These are phyloP conservation scores for Ophthalmolycus amberensis DNA, from an alignment of 2,113 vertebrate genomes.

Conservation along the genomic window DNA sequence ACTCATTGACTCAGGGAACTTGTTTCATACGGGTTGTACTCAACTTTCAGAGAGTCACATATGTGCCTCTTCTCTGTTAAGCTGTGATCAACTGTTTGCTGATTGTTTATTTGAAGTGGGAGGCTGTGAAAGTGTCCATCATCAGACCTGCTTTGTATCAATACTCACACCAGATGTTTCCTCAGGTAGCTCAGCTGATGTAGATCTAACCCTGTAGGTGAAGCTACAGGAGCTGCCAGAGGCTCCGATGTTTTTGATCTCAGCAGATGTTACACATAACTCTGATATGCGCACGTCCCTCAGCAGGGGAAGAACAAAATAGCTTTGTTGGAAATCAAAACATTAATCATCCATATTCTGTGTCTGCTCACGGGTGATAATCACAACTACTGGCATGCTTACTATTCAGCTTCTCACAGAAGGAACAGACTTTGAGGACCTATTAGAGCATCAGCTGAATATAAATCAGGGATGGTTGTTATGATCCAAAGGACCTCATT, in stretches of 20 bases:
- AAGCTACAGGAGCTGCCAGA: background rate
- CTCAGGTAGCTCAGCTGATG: background rate
- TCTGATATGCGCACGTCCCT: background rate
- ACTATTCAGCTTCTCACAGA: constrained; percentile 55
- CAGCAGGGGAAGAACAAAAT: background rate
- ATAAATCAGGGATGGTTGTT: constrained; percentile 57
- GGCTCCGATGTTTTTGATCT: background rate
- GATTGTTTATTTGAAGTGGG: constrained; percentile 4
- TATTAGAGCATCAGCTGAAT: constrained; percentile 58
- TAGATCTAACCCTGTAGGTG: constrained; percentile 2
- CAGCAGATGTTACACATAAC: too few species aligned
- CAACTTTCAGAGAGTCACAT: constrained; percentile 37
- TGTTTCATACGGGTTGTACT: constrained; percentile 16
- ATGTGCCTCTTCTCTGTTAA: background rate
- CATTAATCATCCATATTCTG: constrained; percentile 60
- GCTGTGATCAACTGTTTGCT: constrained; percentile 33
- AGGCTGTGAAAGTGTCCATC: constrained; percentile 7
- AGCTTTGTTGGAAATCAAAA: background rate
- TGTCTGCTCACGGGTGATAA: constrained; percentile 51
- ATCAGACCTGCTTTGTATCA: constrained; percentile 13
- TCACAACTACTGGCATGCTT: constrained; percentile 47
- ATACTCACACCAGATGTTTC: background rate
- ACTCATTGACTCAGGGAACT: constrained; percentile 38
- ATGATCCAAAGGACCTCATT: constrained; percentile 36
- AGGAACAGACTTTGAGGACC: constrained; percentile 44